These are phyloP conservation scores for Paraplagusia blochii DNA, from an alignment of 2,113 vertebrate genomes.

Conservation along the genomic window DNA sequence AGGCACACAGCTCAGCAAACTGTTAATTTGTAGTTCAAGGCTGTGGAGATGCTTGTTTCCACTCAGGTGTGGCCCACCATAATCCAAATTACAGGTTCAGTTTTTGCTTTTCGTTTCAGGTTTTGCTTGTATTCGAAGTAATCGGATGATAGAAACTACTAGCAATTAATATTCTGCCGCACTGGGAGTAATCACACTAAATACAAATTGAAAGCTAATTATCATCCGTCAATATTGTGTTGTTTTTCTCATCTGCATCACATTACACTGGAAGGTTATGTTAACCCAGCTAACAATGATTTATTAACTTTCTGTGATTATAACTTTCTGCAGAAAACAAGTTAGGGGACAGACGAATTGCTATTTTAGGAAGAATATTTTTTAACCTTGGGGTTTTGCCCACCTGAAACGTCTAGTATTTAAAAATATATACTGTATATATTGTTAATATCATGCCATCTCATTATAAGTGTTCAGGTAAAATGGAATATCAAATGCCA, in stretches of 20 bases:
- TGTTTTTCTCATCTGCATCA: not conserved
- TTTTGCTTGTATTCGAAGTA: not conserved
- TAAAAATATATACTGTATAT: too few species aligned
- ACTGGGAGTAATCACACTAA: not conserved
- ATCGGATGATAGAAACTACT: not conserved
- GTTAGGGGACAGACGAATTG: too few species aligned
- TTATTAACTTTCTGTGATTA: too few species aligned
- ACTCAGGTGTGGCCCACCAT: not conserved
- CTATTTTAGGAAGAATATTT: too few species aligned
- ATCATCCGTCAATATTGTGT: too few species aligned
- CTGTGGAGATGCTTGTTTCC: not conserved
- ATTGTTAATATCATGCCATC: too few species aligned
- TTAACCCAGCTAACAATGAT: too few species aligned
- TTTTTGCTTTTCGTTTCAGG: not conserved
- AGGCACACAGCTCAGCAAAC: constrained; percentile 11
- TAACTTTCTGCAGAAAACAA: too few species aligned
- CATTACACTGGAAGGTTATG: not conserved
- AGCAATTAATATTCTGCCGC: not conserved
- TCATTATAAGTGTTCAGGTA: too few species aligned
- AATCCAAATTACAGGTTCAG: constrained; percentile 5
- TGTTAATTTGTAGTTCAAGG: constrained; percentile 39
- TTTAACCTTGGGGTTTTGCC: too few species aligned
- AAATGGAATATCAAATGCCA: too few species aligned
- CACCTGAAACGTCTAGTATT: too few species aligned
- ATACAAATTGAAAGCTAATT: not conserved